Evolutionary conservation across 2,888 invertebrate species (phyloP), one percentile per base, ranked within the genome.

Genomic region (Enchytraeus crypticus): DNA sequence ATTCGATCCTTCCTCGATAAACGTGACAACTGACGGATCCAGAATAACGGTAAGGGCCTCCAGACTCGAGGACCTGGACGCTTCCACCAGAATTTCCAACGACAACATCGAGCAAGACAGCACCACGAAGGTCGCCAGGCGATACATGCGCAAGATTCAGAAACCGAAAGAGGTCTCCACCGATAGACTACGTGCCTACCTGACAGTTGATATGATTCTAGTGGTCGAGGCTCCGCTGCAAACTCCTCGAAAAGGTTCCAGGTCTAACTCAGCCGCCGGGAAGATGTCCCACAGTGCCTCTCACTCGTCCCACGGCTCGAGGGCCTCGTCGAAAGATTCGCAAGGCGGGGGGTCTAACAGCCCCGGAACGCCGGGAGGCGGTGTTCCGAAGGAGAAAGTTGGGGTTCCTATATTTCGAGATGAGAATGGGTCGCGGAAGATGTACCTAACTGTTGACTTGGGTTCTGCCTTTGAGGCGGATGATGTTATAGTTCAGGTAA

Each of bases 401-500:
- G 65, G 66, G 33, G 60, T 65, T 32, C 67, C 67, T 1, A 18
- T 59, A 11, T 61, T 61, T 51, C 49, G 49, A 38, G 56, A 61
- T 43, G 57, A 61, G n/a, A 47, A 46, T 8, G 49, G 43, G 5
- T 47, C 43, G 23, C 49, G 56, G 30, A 55, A 57, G 1, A 32
- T 61, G 32, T 56, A 61, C 43, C 43, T 61, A 5, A 43, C 56
- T 4, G 29, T 61, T 32, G 23, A 57, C n/a, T 27, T 61, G 23
- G 61, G 61, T 14, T 34, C 46, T 14, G 54, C 51, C 27, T 69
- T 69, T 58, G 58, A 58, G 27, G 61, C 64, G 21, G 59, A 61
- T 33, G 69, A 69, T 47, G 53, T 67, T 23, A 63, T 66, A 23
- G 69, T 69, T 30, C 67, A 69, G 51, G 61, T 61, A n/a, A n/a